These are phyloP conservation scores for Metacarcinus magister DNA, from an alignment of 2,888 invertebrate genomes.

Conservation along the genomic window DNA sequence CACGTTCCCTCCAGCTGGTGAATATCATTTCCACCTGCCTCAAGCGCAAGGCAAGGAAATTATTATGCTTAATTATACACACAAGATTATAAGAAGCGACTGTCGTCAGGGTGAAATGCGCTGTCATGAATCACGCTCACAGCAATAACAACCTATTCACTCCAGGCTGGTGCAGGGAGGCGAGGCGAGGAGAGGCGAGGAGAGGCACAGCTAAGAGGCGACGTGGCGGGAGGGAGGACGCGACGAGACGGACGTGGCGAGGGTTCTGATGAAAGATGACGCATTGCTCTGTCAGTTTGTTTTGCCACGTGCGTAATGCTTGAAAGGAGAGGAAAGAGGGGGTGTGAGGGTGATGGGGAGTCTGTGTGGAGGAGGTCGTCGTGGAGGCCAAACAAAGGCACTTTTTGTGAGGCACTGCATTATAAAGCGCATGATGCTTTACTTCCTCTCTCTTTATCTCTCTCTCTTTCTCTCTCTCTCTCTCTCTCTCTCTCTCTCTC, in stretches of 20 bases:
- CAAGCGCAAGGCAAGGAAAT: background rate
- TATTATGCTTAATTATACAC: constrained; percentile 26
- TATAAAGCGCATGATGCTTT: background rate
- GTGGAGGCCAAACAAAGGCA: background rate
- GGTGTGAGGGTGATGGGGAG: background rate
- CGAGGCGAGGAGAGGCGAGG: background rate
- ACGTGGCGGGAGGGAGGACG: background rate
- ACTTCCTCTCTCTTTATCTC: too few species aligned
- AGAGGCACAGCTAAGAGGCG: background rate
- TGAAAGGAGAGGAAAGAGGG: constrained; percentile 2
- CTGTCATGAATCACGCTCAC: background rate
- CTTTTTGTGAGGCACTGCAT: constrained; percentile 40
- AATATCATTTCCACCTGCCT: constrained; percentile 14
- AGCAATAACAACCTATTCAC: background rate
- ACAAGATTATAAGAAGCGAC: constrained; percentile 6
- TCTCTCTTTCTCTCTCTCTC: background rate
- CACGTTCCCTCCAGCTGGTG: background rate
- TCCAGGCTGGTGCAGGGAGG: background rate
- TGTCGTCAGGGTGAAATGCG: background rate
- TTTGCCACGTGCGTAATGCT: constrained; percentile 33
- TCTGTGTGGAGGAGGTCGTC: constrained; percentile 17
- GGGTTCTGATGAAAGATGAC: constrained; percentile 30
- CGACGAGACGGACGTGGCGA: background rate
- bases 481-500: background rate
- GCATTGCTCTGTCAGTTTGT: constrained; percentile 3